Evolutionary conservation across 2,113 vertebrate species (phyloP).

Genomic region (Platysternon megacephalum): DNA sequence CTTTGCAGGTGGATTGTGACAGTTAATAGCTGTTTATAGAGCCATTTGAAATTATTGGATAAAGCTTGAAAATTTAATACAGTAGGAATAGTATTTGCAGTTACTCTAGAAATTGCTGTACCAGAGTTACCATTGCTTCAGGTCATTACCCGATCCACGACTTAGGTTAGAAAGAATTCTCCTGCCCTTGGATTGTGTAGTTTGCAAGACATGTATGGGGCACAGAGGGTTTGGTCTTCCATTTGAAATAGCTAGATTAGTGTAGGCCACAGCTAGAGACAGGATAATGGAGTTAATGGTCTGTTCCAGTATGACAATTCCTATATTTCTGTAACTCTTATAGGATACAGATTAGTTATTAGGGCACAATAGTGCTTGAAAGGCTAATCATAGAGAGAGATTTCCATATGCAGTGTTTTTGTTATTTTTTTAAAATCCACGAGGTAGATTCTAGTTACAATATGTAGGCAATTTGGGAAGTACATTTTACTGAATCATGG

Average conservation of each 20-base stretch:
- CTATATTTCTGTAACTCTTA: neutral
- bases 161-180: conserved; percentile 2
- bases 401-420: neutral
- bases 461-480: neutral
- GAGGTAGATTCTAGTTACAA: neutral
- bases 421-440: neutral
- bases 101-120: neutral
- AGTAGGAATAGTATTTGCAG: neutral
- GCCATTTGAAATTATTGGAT: neutral
- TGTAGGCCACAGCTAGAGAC: neutral
- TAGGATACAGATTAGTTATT: neutral
- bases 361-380: neutral
- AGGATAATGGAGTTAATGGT: neutral
- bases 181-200: neutral
- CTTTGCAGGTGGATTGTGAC: neutral
- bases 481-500: neutral
- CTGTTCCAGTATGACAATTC: neutral
- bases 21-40: neutral
- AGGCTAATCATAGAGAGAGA: rapidly evolving
- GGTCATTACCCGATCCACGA: neutral
- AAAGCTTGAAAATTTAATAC: neutral
- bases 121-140: neutral
- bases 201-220: neutral
- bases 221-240: neutral
- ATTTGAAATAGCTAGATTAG: neutral